Evolutionary conservation across 2,888 invertebrate species (phyloP).

Genomic region (Atherix ibis): DNA sequence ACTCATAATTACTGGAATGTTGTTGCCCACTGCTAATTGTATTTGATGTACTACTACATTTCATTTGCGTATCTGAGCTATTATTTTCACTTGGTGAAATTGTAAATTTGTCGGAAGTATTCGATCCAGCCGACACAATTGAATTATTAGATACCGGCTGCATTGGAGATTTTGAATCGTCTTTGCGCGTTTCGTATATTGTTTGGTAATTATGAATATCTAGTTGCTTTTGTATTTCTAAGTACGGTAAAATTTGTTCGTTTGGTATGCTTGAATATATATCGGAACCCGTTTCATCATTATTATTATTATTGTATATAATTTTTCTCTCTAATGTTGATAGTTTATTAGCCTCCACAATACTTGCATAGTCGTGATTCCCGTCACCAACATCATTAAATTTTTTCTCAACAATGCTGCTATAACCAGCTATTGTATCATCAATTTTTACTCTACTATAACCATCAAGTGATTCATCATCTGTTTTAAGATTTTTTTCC

Average conservation of each 20-base stretch:
- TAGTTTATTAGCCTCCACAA: conserved; percentile 22
- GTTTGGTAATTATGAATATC: conserved; percentile 12
- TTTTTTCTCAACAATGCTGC: conserved; percentile 9
- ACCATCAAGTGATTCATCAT: conserved; percentile 17
- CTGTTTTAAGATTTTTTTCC: conserved; percentile 18
- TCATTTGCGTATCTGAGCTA: conserved; percentile 12
- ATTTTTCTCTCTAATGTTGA: conserved; percentile 2
- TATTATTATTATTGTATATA: conserved; percentile 6
- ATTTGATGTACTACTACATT: conserved; percentile 18
- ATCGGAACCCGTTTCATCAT: conserved; percentile 17
- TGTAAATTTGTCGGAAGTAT: conserved; percentile 17
- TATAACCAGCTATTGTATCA: conserved; percentile 10
- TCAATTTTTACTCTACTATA: conserved; percentile 25
- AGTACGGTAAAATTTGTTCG: conserved; percentile 5
- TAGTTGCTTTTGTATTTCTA: conserved; percentile 2
- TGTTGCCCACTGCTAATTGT: conserved; percentile 24
- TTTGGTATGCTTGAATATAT: conserved; percentile 16
- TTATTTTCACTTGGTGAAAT: conserved; percentile 14
- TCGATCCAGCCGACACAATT: conserved; percentile 19
- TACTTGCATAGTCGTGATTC: conserved; percentile 28
- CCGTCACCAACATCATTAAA: not conserved
- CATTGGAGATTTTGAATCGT: conserved; percentile 35
- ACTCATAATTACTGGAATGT: conserved; percentile 62
- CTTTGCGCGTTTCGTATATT: conserved; percentile 13
- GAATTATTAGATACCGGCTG: conserved; percentile 18